Percentiles rank a stretch among this genome's conserved stretches.
phyloP scores from a whole-genome alignment of 2,113 vertebrate genomes.

The Vireo altiloquus region DNA sequence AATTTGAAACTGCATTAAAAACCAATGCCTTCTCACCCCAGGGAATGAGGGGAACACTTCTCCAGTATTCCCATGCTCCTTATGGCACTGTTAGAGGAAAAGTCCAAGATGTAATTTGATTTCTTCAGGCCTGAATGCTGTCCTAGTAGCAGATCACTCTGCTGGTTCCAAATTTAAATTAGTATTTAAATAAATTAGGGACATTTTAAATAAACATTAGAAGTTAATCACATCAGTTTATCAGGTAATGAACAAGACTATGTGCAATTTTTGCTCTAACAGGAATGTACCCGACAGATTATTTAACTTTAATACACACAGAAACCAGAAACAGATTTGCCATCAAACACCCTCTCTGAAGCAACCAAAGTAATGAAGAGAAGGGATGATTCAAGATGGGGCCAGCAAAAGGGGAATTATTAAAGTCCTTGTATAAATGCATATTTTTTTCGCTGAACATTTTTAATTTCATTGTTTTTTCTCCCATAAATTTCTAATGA shows the following conservation, averaged over 20 bases:
- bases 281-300: background rate
- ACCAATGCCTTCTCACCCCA: background rate
- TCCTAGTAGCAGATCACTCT: background rate
- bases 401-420: background rate
- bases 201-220: background rate
- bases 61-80: background rate
- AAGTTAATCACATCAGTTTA: background rate
- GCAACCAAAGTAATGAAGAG: background rate
- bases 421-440: background rate
- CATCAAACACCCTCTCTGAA: background rate
- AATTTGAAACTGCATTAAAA: background rate
- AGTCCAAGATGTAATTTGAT: background rate
- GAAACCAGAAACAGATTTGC: constrained; percentile 4
- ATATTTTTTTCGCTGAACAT: constrained; percentile 1
- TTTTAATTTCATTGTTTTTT: background rate
- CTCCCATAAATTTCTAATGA: constrained; percentile 5
- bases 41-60: background rate
- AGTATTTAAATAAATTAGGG: constrained; percentile 10
- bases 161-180: background rate
- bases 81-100: background rate
- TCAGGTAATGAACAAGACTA: background rate
- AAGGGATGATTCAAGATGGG: background rate
- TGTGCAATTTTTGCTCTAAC: background rate
- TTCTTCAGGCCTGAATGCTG: background rate
- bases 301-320: background rate